Evolutionary conservation across 2,113 vertebrate genomes (phyloP).

Genomic region (Cygnus atratus): DNA sequence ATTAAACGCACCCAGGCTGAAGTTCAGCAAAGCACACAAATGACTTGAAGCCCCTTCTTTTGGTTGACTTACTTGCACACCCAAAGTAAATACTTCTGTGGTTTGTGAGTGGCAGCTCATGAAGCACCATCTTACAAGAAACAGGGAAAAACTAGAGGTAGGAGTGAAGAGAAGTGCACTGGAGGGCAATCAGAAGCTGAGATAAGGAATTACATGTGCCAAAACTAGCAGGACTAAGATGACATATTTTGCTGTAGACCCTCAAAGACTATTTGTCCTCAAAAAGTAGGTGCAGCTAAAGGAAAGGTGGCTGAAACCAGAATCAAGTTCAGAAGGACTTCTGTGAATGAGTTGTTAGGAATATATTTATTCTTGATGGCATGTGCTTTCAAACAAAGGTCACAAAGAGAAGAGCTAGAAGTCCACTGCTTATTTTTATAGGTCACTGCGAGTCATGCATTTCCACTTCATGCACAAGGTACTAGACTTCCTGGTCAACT

Average conservation of each 20-base stretch:
- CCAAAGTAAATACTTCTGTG: conserved; percentile 18
- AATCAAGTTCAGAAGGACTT: not conserved
- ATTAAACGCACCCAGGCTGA: conserved; percentile 13
- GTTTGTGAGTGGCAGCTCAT: conserved; percentile 23
- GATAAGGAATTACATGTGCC: not conserved
- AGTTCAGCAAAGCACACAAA: conserved; percentile 41
- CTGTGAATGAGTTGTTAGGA: not conserved
- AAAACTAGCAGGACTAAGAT: not conserved
- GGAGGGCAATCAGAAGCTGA: not conserved
- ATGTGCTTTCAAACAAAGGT: not conserved
- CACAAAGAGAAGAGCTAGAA: not conserved
- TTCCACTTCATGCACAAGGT: not conserved
- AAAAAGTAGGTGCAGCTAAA: not conserved
- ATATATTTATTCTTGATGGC: not conserved
- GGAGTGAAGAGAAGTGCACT: not conserved
- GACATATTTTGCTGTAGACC: not conserved
- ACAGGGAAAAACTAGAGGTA: not conserved
- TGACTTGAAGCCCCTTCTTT: conserved; percentile 22
- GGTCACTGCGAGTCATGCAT: not conserved
- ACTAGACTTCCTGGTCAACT: not conserved
- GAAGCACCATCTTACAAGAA: conserved; percentile 3
- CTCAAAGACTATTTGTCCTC: not conserved
- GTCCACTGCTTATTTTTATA: not conserved
- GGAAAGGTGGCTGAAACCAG: not conserved
- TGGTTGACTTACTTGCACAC: not conserved